Base-by-base conservation (phyloP, 2,113 vertebrate species). In the Callithrix jacchus region DNA sequence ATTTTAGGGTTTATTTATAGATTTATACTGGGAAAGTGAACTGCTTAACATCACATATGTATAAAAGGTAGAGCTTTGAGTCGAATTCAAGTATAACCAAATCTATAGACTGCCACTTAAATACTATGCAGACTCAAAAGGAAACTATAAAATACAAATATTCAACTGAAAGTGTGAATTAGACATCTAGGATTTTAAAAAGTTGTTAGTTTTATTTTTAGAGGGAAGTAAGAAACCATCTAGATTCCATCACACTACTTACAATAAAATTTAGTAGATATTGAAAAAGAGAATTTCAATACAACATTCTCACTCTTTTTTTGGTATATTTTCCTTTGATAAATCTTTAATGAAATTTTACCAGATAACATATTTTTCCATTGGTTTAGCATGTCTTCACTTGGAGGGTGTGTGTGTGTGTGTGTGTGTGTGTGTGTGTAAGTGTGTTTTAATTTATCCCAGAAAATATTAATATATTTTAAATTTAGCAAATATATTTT, bases 301-400 rank as follows among this genome's bases (percentile, higher is more conserved):
- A 68, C 32, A n/a, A 17, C 6, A 45, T 89, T 92, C 25, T 68
- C 37, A 21, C 3, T 90, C 3, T 40, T 77, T 89, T 17, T 3
- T 77, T 52, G 52, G 30, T 25, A 68, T n/a, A 45, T 76, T 37
- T 74, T 32, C 23, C 10, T 80, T 91, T 82, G 11, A 37, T 42
- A 52, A 91, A 30, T 17, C 56, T 68, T 58, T 49, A 89, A 35
- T 89, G 37, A 90, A 90, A 82, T 76, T 56, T 97, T 97, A 97
- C 95, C 96, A 91, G 35, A 71, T 25, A n/a, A 3, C 0, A 52
- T 52, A 52, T 52, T 52, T 52, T 52, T 18, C 52, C 52, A 4
- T 64, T 82, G 84, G 4, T 71, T 45, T 35, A 68, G 1, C 18
- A 77, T 20, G 21, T 56, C 73, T 86, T 93, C 68, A 17, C 6